Evolutionary conservation across 2,888 invertebrate genomes (phyloP), one percentile per base, ranked within the genome.

Genomic region (Orchesellides sinensis): DNA sequence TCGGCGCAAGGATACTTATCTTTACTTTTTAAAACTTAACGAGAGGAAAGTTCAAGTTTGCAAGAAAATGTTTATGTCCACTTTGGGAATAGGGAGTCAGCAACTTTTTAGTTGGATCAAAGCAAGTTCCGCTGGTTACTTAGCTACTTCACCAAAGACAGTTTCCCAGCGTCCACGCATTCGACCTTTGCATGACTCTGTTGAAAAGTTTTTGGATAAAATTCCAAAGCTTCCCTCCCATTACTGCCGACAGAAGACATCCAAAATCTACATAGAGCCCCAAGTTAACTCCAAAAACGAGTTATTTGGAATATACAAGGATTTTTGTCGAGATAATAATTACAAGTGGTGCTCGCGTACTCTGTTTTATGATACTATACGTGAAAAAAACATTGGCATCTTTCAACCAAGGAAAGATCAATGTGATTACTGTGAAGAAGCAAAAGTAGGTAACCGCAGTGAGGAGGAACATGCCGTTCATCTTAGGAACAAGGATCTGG

Each of bases 391-490:
- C 47, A 59, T 83, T n/a, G 25, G 40, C 0, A 19, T 83, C 1
- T 73, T 54, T 29, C 17, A 6, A 10, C 87, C 83, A 2, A 70
- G 17, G 35, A 79, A 79, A 23, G 79, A 79, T n/a, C 35, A 14
- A 1, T 78, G 78, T 29, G 84, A 87, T 52, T 59, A 66, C 2
- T 87, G 87, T 35, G 40, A 2, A 40, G 40, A 10, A 14, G 35
- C 19, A 54, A 86, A 61, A 29, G n/a, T 17, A n/a, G 74, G 72
- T 23, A 75, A 86, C 35, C 5, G 87, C 10, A 10, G 49, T 23
- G 73, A 86, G 19, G 79, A 77, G 17, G 68, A 75, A 0, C 84
- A 68, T 19, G n/a, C 63, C 19, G 49, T 2, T 0, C 87, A 88
- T 54, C 45, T 77, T 8, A 12, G 14, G 0, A 69, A 72, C 23